Conservation (phyloP, 2,888 invertebrate genomes). For the Odontothrips loti region DNA sequence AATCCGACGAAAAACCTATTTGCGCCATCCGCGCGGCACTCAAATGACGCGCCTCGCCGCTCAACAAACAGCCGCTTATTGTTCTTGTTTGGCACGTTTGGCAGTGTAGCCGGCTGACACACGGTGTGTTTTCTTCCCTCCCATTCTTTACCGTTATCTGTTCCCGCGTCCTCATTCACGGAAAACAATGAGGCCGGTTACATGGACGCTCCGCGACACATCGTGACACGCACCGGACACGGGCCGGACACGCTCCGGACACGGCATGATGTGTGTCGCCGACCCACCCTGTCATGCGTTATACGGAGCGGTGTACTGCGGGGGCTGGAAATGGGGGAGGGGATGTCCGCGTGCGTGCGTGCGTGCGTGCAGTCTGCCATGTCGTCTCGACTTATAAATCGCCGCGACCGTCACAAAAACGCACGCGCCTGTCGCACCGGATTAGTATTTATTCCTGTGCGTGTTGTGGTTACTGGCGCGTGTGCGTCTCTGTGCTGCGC, state of each 20-base stretch:
- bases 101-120: not conserved
- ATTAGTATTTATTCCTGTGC: conserved; percentile 17
- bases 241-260: not conserved
- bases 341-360: not conserved
- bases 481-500: no score
- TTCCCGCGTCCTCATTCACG: not conserved
- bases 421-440: not conserved
- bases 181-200: not conserved
- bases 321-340: not conserved
- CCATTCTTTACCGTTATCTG: not conserved
- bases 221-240: not conserved
- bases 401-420: no score
- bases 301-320: not conserved
- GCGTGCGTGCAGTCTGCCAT: not conserved
- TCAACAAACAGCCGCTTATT: no score
- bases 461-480: not conserved
- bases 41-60: no score
- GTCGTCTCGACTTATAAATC: not conserved
- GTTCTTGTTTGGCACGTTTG: not conserved
- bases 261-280: not conserved
- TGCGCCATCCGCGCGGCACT: no score
- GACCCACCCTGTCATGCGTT: no score
- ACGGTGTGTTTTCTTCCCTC: not conserved
- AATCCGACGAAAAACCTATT: no score
- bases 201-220: no score